phyloP scores from a whole-genome alignment of 1,140 invertebrate genomes.

The Rhizoglyphus robini region DNA sequence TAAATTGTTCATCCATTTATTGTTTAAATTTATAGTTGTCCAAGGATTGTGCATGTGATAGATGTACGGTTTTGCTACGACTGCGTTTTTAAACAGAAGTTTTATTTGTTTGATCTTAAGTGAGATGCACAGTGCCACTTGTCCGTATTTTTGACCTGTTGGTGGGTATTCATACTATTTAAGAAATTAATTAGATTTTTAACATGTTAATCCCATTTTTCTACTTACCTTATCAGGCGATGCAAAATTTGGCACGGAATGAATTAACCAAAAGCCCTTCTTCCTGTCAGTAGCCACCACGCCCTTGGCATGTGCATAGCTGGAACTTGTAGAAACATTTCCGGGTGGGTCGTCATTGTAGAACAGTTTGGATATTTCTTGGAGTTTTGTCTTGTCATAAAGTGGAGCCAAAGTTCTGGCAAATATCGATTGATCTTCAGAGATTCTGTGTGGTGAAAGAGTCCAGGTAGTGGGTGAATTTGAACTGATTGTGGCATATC shows the following conservation, averaged over 20 bases:
- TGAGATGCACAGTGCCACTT: too few relatives aligned
- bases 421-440: slow-evolving; percentile 21
- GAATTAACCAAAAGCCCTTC: slow-evolving; percentile 74
- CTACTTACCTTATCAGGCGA: slow-evolving; percentile 28
- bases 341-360: slow-evolving; percentile 8
- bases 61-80: too few relatives aligned
- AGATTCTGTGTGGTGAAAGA: slow-evolving; percentile 8
- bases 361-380: neutral
- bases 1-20: neutral
- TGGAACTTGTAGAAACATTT: neutral
- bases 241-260: slow-evolving; percentile 76
- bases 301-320: slow-evolving; percentile 34
- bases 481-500: slow-evolving; percentile 17
- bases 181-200: too few relatives aligned
- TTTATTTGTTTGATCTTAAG: too few relatives aligned
- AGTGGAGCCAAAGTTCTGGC: slow-evolving; percentile 18
- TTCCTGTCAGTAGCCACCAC: slow-evolving; percentile 50
- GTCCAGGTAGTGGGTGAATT: too few relatives aligned
- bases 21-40: too few relatives aligned
- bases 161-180: too few relatives aligned
- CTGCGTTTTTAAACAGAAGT: too few relatives aligned
- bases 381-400: neutral
- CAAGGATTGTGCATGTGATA: too few relatives aligned
- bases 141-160: too few relatives aligned
- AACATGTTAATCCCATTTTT: too few relatives aligned